Conservation (phyloP, 2,797 vertebrate genomes). For the Amphiprion clarkii region DNA sequence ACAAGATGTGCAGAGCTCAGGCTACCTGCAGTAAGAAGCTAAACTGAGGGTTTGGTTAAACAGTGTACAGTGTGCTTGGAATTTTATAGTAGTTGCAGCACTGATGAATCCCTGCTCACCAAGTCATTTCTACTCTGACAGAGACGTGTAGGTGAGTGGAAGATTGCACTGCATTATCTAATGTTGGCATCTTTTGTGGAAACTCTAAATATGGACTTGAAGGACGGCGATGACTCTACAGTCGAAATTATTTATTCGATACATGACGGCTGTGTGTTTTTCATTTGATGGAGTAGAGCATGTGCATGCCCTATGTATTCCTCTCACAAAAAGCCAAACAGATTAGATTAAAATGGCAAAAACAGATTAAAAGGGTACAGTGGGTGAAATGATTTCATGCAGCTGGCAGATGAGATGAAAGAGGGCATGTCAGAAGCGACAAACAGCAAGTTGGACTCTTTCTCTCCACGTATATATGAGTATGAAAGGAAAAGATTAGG, state of each 20-base stretch:
- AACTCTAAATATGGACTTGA: neutral
- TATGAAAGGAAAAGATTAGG: conserved; percentile 37
- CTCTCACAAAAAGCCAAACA: conserved; percentile 42
- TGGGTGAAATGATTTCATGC: conserved; percentile 42
- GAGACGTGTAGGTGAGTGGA: neutral
- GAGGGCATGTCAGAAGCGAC: conserved; percentile 35
- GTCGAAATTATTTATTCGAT: conserved; percentile 16
- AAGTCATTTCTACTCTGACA: neutral
- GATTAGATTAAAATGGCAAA: conserved; percentile 30
- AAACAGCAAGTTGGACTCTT: conserved; percentile 35
- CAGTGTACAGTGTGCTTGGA: neutral
- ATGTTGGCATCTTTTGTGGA: neutral
- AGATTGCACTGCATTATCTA: neutral
- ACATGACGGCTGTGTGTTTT: conserved; percentile 16
- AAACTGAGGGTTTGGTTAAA: neutral
- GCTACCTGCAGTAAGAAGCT: neutral
- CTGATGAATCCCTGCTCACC: neutral
- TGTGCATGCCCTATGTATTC: neutral
- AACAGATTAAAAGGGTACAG: conserved; percentile 34
- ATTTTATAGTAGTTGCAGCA: conserved; percentile 8
- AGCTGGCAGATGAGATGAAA: conserved; percentile 28
- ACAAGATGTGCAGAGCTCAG: neutral
- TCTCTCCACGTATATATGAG: conserved; percentile 6
- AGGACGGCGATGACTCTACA: neutral
- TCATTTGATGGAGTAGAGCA: conserved; percentile 29